Conservation (phyloP, 2,797 vertebrate genomes). For the Megalops cyprinoides region DNA sequence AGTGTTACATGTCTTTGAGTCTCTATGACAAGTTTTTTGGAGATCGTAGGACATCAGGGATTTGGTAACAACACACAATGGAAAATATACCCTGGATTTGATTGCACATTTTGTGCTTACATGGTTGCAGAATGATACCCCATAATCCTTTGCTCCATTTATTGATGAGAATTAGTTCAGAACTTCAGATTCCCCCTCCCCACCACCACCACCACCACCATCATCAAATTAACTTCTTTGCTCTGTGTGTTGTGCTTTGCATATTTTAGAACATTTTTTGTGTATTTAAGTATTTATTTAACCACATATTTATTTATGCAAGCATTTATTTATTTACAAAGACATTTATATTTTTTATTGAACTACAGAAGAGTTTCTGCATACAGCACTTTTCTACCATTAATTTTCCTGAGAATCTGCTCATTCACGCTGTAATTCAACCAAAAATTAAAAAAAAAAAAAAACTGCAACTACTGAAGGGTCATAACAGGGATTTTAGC, state of each 20-base stretch:
- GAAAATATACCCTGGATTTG: neutral
- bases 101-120: neutral
- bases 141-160: neutral
- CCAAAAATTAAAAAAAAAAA: constrained; percentile 18
- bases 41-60: neutral
- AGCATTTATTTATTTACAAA: constrained; percentile 49
- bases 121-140: neutral
- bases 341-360: constrained; percentile 56
- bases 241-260: neutral
- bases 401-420: constrained; percentile 66
- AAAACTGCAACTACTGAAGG: neutral
- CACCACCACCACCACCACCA: neutral
- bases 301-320: constrained; percentile 25
- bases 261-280: constrained; percentile 34
- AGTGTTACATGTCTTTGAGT: too few relatives aligned
- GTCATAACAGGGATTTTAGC: neutral
- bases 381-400: constrained; percentile 79
- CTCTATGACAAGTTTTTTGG: neutral
- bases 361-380: constrained; percentile 52
- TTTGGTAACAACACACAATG: neutral
- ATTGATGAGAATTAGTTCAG: neutral
- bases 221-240: neutral
- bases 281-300: constrained; percentile 37
- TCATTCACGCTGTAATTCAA: constrained; percentile 40
- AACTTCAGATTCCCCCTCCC: neutral